These are phyloP conservation scores for Lineus longissimus DNA, from an alignment of 1,140 invertebrate genomes.

Conservation along the genomic window DNA sequence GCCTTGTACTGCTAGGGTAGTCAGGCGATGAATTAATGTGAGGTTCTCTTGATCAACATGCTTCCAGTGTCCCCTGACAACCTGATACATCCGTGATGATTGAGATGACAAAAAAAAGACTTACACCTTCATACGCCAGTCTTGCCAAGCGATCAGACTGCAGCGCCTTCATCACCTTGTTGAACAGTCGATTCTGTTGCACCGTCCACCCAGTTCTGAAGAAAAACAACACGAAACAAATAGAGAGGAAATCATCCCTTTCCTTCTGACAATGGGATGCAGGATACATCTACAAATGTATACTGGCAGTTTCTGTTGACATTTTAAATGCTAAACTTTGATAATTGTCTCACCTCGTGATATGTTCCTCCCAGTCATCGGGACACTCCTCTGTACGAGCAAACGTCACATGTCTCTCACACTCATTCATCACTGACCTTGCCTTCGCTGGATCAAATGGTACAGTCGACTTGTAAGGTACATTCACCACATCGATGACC, in stretches of 20 bases:
- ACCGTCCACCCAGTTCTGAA: constrained; percentile 65
- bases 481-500: constrained; percentile 57
- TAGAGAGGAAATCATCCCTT: too few relatives aligned
- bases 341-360: constrained; percentile 59
- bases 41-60: too few relatives aligned
- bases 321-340: not conserved
- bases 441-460: constrained; percentile 66
- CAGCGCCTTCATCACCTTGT: constrained; percentile 65
- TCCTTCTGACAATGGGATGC: not conserved
- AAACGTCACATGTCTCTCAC: constrained; percentile 63
- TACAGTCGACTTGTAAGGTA: constrained; percentile 17
- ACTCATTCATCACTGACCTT: constrained; percentile 68
- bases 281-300: not conserved
- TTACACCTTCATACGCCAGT: constrained; percentile 57
- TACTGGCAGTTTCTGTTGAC: not conserved
- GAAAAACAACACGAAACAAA: too few relatives aligned
- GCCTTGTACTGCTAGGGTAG: too few relatives aligned
- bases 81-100: too few relatives aligned
- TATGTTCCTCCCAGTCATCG: constrained; percentile 69
- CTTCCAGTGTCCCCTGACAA: too few relatives aligned
- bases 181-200: constrained; percentile 65
- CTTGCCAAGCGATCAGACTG: constrained; percentile 68
- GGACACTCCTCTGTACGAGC: constrained; percentile 58
- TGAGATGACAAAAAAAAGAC: not conserved
- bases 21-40: too few relatives aligned